phyloP scores from a whole-genome alignment of 2,113 vertebrate species.

The Galeopterus variegatus region DNA sequence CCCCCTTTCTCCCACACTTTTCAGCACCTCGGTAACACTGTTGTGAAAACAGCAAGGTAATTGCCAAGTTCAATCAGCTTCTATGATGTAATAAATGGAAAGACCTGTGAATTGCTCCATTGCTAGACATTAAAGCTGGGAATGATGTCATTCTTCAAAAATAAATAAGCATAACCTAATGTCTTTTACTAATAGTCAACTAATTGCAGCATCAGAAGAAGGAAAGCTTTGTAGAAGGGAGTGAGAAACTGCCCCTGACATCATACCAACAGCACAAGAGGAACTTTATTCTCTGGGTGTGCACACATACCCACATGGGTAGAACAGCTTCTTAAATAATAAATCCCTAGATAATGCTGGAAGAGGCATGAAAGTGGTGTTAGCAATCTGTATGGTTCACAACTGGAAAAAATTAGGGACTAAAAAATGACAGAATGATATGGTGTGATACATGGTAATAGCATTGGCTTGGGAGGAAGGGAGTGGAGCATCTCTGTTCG shows the following conservation, averaged over 20 bases:
- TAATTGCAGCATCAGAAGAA: constrained; percentile 90
- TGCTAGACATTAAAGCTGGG: constrained; percentile 88
- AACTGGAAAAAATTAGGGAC: constrained; percentile 91
- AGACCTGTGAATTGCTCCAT: constrained; percentile 89
- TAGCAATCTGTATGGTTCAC: constrained; percentile 90
- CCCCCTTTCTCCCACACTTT: background rate
- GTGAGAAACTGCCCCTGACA: constrained; percentile 92
- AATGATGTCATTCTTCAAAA: constrained; percentile 91
- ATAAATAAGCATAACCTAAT: constrained; percentile 91
- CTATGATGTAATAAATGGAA: constrained; percentile 88
- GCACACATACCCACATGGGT: constrained; percentile 51
- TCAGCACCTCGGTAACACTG: constrained; percentile 87
- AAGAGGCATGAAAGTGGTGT: constrained; percentile 88
- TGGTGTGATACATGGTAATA: constrained; percentile 56
- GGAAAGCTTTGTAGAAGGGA: constrained; percentile 88
- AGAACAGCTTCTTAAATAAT: constrained; percentile 85
- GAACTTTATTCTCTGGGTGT: constrained; percentile 90
- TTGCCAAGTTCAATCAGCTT: constrained; percentile 85
- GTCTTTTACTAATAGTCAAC: constrained; percentile 89
- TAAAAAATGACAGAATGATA: constrained; percentile 82
- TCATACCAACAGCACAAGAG: constrained; percentile 92
- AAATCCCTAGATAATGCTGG: constrained; percentile 85
- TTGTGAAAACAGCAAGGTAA: constrained; percentile 86
- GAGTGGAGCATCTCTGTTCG: background rate
- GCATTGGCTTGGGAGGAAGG: background rate